Base-by-base conservation (phyloP, 2,113 vertebrate species). In the Philantomba maxwellii region DNA sequence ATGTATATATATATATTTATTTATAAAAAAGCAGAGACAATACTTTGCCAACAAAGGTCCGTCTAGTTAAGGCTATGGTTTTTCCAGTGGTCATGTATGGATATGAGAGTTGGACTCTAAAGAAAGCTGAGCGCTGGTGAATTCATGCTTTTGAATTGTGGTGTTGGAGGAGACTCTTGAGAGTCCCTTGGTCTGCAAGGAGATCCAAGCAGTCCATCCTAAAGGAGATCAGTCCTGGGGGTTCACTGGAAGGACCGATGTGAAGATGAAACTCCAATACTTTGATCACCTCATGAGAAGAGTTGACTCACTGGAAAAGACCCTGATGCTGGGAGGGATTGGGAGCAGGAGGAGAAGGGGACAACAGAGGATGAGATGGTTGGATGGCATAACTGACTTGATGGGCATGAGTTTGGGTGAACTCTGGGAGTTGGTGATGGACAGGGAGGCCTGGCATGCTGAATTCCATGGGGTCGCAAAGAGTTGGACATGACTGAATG, bases 71-170 rank as follows among this genome's bases (percentile, higher is more conserved):
- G n/a, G 66, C 66, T 70, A 70, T 70, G 9, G n/a, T 70, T 70
- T 70, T 39, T 12, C 66, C 19, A 12, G n/a, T 12, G 2, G n/a
- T 70, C 66, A 70, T 12, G 9, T 70, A 70, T 23, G 66, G 66
- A 70, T 70, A 9, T 36, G 64, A 36, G 17, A 70, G n/a, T 36
- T 21, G n/a, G n/a, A 70, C 64, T 21, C 0, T 36, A 5, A 70
- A 70, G n/a, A 70, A 70, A 70, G 9, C 64, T 23, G 64, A 70
- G 64, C 1, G 0, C n/a, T 0, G 1, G 21, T 23, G n/a, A 36
- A 36, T 70, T 70, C 9, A 70, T 12, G 64, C 4, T 11, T 70
- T 23, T 70, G 64, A 70, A 70, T 4, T 70, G n/a, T 23, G 64
- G 19, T 70, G 17, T 6, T 36, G 64, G 64, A 21, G 64, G 10